Evolutionary conservation across 2,797 vertebrate species (phyloP).

Genomic region (Xenentodon cancila): DNA sequence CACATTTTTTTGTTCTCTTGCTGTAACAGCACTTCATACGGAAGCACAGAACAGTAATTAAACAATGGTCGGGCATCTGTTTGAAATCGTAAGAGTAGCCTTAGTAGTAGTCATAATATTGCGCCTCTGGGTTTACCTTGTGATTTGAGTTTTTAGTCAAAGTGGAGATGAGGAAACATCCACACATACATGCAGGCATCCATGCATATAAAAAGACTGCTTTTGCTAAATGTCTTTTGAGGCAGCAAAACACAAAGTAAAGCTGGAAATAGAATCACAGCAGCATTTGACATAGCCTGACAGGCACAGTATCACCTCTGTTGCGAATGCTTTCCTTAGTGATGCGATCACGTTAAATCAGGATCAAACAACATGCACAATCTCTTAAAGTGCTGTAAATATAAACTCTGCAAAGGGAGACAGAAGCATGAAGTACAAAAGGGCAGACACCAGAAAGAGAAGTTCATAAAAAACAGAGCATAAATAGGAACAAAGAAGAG

Average conservation of each 20-base stretch:
- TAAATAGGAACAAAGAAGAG: neutral
- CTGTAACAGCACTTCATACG: constrained; percentile 1
- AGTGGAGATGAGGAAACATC: constrained; percentile 8
- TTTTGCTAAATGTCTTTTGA: constrained; percentile 22
- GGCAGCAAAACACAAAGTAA: neutral
- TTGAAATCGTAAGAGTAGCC: constrained; percentile 35
- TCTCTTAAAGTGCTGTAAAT: constrained; percentile 49
- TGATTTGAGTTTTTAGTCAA: constrained; percentile 32
- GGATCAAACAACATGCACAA: constrained; percentile 47
- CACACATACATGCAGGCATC: no score
- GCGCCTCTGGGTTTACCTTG: constrained; percentile 6
- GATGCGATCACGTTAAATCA: constrained; percentile 43
- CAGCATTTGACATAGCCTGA: constrained; percentile 40
- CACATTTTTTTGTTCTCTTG: neutral
- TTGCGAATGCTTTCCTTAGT: constrained; percentile 29
- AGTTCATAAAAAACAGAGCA: neutral
- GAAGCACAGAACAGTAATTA: constrained; percentile 41
- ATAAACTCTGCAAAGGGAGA: constrained; percentile 27
- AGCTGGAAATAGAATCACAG: constrained; percentile 33
- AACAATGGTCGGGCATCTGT: constrained; percentile 30
- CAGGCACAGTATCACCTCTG: constrained; percentile 50
- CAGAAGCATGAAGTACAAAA: constrained; percentile 15
- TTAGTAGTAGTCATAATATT: constrained; percentile 33
- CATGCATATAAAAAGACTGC: constrained; percentile 2
- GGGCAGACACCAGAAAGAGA: constrained; percentile 6